Percentiles rank a stretch among this genome's conserved stretches.
These are phyloP conservation scores for Deilephila porcellus DNA, from an alignment of 2,888 invertebrate species.

Conservation along the genomic window DNA sequence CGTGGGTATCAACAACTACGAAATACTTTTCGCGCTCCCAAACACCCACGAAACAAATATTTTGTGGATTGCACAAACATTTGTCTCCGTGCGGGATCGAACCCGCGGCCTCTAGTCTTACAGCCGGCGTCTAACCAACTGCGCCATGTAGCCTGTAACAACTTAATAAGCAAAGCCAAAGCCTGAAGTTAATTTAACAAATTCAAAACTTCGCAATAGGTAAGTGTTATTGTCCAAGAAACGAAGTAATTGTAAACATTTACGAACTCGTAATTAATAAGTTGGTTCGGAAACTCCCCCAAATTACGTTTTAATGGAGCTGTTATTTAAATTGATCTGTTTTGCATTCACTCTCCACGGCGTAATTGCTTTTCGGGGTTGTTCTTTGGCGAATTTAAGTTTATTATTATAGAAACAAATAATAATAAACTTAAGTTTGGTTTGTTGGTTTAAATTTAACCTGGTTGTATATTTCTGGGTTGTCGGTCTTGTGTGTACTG, in stretches of 20 bases:
- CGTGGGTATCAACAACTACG: no score
- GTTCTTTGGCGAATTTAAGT: neutral
- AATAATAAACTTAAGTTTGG: no score
- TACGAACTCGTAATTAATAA: conserved; percentile 31
- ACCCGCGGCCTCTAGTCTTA: no score
- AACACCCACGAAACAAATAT: no score
- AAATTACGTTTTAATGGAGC: conserved; percentile 34
- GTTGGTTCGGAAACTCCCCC: conserved; percentile 39
- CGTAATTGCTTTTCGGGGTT: neutral
- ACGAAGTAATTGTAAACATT: neutral
- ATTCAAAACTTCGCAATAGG: neutral
- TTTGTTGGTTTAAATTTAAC: no score
- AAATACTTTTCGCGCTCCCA: no score
- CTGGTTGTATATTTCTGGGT: no score
- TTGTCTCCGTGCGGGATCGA: no score
- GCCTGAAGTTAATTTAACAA: neutral
- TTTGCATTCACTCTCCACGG: neutral
- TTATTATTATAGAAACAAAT: neutral
- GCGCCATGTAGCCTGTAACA: no score
- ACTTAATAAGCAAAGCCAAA: neutral
- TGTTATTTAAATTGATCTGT: conserved; percentile 17
- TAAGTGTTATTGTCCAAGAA: neutral
- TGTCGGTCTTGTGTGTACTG: no score
- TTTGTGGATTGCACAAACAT: no score
- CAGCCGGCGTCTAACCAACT: no score